phyloP scores from a whole-genome alignment of 2,888 invertebrate species.

The Brachypterus glaber region DNA sequence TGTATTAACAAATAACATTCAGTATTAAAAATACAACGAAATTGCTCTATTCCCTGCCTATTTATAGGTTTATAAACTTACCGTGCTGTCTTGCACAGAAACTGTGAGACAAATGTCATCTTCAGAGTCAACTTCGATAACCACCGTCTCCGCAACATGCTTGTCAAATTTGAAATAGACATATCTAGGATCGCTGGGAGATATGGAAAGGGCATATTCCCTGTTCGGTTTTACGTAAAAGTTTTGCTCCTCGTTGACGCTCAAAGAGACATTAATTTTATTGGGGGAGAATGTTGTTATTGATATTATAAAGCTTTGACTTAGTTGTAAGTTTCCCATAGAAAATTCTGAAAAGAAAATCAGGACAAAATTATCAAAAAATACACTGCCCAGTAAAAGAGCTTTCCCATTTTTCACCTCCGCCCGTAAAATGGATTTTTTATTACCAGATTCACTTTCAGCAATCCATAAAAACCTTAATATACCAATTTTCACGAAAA shows the following conservation, averaged over 20 bases:
- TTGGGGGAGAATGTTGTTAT: conserved; percentile 48
- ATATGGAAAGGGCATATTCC: conserved; percentile 40
- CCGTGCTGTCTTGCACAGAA: conserved; percentile 67
- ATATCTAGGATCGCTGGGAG: conserved; percentile 50
- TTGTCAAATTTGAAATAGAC: conserved; percentile 47
- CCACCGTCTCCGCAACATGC: conserved; percentile 39
- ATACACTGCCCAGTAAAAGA: too few relatives aligned
- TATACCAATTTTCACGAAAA: too few relatives aligned
- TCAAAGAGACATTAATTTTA: conserved; percentile 50
- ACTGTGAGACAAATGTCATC: conserved; percentile 65
- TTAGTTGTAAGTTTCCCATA: conserved; percentile 14
- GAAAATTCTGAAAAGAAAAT: conserved; percentile 17
- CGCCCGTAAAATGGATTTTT: too few relatives aligned
- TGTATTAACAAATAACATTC: too few relatives aligned
- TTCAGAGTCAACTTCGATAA: conserved; percentile 55
- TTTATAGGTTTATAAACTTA: too few relatives aligned
- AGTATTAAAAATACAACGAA: too few relatives aligned
- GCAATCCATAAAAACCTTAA: too few relatives aligned
- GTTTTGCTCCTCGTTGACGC: conserved; percentile 49
- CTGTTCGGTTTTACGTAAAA: conserved; percentile 46
- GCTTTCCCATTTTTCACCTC: too few relatives aligned
- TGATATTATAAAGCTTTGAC: conserved; percentile 31
- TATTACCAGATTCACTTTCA: too few relatives aligned
- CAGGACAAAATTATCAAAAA: too few relatives aligned
- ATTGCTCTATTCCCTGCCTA: too few relatives aligned